Evolutionary conservation across 2,113 vertebrate species (phyloP).

Genomic region (Gymnocephalus cernua): DNA sequence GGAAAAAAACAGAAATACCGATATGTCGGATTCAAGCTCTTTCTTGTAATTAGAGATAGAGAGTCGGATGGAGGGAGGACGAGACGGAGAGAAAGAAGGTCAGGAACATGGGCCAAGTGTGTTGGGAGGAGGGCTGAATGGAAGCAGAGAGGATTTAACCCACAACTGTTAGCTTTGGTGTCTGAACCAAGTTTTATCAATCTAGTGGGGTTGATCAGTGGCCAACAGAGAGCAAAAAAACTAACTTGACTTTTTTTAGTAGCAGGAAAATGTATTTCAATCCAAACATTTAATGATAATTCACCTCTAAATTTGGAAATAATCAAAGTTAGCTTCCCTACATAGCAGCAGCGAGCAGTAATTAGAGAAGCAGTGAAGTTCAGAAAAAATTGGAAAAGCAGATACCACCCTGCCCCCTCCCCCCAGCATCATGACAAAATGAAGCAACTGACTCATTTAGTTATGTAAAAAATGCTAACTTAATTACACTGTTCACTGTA

Average conservation of each 20-base stretch:
- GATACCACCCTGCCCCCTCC: too few species aligned
- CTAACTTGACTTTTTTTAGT: neutral
- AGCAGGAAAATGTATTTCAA: neutral
- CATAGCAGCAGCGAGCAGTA: too few species aligned
- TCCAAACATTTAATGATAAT: neutral
- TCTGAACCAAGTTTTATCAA: neutral
- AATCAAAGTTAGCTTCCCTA: neutral
- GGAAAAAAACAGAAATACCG: slow-evolving; percentile 21
- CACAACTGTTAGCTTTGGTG: slow-evolving; percentile 2
- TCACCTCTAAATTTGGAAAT: neutral
- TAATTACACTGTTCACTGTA: too few species aligned
- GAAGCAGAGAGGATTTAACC: slow-evolving; percentile 21
- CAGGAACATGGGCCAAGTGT: slow-evolving; percentile 34
- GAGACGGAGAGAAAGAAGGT: slow-evolving; percentile 41
- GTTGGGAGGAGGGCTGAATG: slow-evolving; percentile 4
- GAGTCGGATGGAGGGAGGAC: slow-evolving; percentile 27
- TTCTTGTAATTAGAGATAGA: slow-evolving; percentile 68
- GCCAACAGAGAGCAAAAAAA: neutral
- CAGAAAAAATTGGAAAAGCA: neutral
- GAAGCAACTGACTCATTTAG: neutral
- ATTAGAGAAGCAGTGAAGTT: neutral
- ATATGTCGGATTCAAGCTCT: slow-evolving; percentile 48
- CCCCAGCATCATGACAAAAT: neutral
- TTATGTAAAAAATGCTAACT: too few species aligned
- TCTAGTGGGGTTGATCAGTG: neutral